phyloP scores from a whole-genome alignment of 2,797 vertebrate genomes.

The Siniperca obscura region DNA sequence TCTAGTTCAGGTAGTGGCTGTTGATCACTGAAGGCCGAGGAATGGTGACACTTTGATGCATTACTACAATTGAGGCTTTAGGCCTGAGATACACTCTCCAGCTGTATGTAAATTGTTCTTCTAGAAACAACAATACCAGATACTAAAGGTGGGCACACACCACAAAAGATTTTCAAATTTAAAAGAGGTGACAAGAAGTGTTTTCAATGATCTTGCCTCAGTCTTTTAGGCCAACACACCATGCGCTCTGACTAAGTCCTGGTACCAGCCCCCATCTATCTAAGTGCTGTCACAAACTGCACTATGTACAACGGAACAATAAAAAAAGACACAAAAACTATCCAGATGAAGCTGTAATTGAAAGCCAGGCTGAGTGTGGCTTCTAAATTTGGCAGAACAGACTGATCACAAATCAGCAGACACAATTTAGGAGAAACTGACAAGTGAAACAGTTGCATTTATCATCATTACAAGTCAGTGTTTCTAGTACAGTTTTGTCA shows the following conservation, averaged over 20 bases:
- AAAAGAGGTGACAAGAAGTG: neutral
- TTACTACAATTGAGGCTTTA: neutral
- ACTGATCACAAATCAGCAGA: neutral
- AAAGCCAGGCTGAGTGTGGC: neutral
- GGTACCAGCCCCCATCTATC: neutral
- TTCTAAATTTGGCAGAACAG: neutral
- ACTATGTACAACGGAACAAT: neutral
- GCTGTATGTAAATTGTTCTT: conserved; percentile 8
- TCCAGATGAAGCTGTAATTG: neutral
- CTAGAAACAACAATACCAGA: conserved; percentile 2
- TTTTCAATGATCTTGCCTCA: neutral
- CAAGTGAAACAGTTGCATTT: neutral
- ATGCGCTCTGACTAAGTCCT: neutral
- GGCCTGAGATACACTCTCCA: neutral
- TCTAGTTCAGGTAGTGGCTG: neutral
- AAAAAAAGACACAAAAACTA: neutral
- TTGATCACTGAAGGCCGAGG: neutral
- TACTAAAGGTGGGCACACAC: neutral
- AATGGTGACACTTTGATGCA: conserved; percentile 13
- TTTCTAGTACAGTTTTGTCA: neutral
- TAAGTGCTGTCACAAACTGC: neutral
- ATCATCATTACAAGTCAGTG: conserved; percentile 20
- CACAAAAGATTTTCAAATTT: neutral
- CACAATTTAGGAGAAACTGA: neutral
- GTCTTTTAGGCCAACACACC: neutral